These are phyloP conservation scores for Pempheris klunzingeri DNA, from an alignment of 2,797 vertebrate genomes.

Conservation along the genomic window DNA sequence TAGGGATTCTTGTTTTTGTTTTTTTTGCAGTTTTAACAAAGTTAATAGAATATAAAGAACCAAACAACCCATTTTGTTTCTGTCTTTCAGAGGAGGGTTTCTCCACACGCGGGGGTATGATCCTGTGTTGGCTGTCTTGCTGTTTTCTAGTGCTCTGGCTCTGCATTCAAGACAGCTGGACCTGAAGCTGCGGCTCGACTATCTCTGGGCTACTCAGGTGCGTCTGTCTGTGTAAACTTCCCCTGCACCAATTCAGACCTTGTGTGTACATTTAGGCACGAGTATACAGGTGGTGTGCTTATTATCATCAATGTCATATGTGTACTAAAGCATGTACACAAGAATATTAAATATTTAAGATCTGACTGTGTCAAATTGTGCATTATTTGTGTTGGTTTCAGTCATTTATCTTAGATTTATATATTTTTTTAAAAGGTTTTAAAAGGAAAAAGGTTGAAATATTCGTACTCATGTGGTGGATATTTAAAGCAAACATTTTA, in stretches of 20 bases:
- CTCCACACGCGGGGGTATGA: slow-evolving; percentile 90
- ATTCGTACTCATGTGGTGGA: background rate
- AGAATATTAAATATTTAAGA: background rate
- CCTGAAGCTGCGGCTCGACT: slow-evolving; percentile 95
- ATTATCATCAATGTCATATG: background rate
- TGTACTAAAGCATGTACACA: background rate
- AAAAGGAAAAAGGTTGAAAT: too few relatives aligned
- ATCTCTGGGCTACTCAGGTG: slow-evolving; percentile 96
- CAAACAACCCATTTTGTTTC: background rate
- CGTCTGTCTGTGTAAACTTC: slow-evolving; percentile 49
- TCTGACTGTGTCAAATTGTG: too few relatives aligned
- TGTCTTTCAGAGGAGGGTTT: slow-evolving; percentile 83
- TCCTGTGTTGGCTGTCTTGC: slow-evolving; percentile 91
- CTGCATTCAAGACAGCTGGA: slow-evolving; percentile 97
- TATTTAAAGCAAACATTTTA: too few relatives aligned
- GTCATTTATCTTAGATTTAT: too few relatives aligned
- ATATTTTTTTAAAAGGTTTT: too few relatives aligned
- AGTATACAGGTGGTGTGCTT: background rate
- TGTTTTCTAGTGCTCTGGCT: slow-evolving; percentile 92
- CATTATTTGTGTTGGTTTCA: background rate
- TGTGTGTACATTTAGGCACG: background rate
- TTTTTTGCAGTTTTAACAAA: background rate
- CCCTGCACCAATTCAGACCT: background rate
- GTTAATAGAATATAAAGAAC: background rate
- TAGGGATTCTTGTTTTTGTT: too few relatives aligned